Evolutionary conservation across 1,140 invertebrate genomes (phyloP).

Genomic region (Ceratoteleas bidentatus): DNA sequence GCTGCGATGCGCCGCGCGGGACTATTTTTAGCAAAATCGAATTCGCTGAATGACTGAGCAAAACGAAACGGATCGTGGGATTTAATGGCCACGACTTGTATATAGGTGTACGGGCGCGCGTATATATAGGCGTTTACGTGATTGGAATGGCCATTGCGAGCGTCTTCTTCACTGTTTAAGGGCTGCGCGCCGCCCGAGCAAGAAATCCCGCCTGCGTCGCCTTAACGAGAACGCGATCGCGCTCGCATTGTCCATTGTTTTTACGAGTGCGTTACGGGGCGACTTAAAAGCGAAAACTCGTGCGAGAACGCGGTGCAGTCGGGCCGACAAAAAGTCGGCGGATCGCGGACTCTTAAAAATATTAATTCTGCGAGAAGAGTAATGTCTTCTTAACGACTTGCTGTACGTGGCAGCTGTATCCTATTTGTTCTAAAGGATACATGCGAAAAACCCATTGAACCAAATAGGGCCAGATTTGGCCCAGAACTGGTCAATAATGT

Average conservation of each 20-base stretch:
- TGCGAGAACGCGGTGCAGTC: constrained; percentile 15
- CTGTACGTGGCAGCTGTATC: no score
- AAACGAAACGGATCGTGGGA: constrained; percentile 51
- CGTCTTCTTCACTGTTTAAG: constrained; percentile 63
- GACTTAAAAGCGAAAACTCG: constrained; percentile 50
- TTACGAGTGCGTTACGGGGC: constrained; percentile 52
- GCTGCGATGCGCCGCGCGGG: constrained; percentile 37
- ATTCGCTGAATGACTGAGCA: constrained; percentile 61
- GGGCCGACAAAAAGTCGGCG: constrained; percentile 16
- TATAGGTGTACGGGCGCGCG: no score
- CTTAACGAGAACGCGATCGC: constrained; percentile 50
- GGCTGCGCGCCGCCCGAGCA: constrained; percentile 42
- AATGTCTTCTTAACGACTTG: no score
- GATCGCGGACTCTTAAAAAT: constrained; percentile 5
- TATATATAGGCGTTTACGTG: constrained; percentile 62
- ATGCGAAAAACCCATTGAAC: no score
- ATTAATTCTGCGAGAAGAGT: no score
- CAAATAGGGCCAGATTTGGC: no score
- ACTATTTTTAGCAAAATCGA: constrained; percentile 63
- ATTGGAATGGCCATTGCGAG: constrained; percentile 57
- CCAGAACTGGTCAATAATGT: no score
- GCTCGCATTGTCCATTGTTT: constrained; percentile 65
- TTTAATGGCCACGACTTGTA: constrained; percentile 42
- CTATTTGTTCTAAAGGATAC: no score
- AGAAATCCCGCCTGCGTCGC: constrained; percentile 34